Evolutionary conservation across 2,113 vertebrate genomes (phyloP).

Genomic region (Loxodonta africana): DNA sequence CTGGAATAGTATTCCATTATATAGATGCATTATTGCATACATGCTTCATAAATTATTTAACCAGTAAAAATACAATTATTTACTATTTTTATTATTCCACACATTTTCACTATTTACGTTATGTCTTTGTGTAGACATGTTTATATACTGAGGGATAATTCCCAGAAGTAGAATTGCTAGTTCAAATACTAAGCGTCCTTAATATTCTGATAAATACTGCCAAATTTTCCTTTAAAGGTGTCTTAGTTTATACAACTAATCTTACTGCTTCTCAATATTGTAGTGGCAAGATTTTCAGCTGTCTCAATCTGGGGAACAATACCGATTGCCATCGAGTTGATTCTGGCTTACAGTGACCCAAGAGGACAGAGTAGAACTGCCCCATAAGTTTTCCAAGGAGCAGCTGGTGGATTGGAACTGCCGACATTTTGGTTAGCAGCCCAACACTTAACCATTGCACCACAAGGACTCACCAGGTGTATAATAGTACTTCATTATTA

Average conservation of each 20-base stretch:
- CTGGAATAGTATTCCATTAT: neutral
- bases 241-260: neutral
- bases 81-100: neutral
- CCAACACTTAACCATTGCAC: no score
- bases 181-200: neutral
- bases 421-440: no score
- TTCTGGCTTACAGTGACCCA: no score
- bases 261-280: neutral
- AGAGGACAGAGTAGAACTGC: no score
- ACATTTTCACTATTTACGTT: slow-evolving; percentile 3
- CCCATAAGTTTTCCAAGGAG: no score
- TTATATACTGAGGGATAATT: neutral
- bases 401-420: no score
- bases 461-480: neutral
- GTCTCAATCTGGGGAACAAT: neutral
- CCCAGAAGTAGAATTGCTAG: neutral
- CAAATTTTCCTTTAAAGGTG: neutral
- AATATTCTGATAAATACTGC: neutral
- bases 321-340: no score
- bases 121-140: neutral
- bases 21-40: no score
- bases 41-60: neutral
- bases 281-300: neutral
- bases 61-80: slow-evolving; percentile 4
- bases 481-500: neutral